These are phyloP conservation scores for Diarsia mendica DNA, from an alignment of 2,888 invertebrate genomes.

Conservation along the genomic window DNA sequence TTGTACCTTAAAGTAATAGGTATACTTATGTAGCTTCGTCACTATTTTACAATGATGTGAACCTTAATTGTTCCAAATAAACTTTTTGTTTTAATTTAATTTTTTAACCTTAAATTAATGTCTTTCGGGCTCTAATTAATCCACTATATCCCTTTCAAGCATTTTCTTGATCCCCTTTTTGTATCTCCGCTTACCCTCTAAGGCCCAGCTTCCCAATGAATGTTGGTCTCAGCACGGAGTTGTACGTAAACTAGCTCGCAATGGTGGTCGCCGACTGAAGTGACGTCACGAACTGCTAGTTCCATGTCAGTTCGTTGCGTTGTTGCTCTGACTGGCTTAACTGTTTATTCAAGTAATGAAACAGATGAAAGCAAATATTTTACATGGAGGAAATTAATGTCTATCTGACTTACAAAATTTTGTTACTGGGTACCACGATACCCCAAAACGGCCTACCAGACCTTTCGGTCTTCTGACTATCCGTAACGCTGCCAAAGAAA, in stretches of 20 bases:
- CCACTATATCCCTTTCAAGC: neutral
- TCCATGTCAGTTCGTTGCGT: slow-evolving; percentile 1
- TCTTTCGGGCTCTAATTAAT: neutral
- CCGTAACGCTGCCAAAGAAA: neutral
- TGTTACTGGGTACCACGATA: neutral
- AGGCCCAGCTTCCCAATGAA: neutral
- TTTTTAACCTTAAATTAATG: neutral
- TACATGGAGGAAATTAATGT: neutral
- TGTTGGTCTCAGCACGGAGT: slow-evolving; percentile 27
- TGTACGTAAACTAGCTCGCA: slow-evolving; percentile 43
- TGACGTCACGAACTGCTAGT: slow-evolving; percentile 9
- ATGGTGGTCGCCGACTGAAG: slow-evolving; percentile 35
- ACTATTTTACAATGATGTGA: neutral
- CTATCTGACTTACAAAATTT: neutral
- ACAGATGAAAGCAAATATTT: neutral
- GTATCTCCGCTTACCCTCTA: slow-evolving; percentile 10
- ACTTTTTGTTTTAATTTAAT: neutral
- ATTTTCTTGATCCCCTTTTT: neutral
- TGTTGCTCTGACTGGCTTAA: neutral
- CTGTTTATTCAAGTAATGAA: neutral
- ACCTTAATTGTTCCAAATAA: neutral
- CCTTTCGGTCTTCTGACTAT: neutral
- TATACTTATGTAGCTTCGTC: neutral
- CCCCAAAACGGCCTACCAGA: neutral
- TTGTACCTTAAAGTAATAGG: neutral